Base-by-base conservation (phyloP, 23 tunicate genomes). In the Halocynthia roretzi region DNA sequence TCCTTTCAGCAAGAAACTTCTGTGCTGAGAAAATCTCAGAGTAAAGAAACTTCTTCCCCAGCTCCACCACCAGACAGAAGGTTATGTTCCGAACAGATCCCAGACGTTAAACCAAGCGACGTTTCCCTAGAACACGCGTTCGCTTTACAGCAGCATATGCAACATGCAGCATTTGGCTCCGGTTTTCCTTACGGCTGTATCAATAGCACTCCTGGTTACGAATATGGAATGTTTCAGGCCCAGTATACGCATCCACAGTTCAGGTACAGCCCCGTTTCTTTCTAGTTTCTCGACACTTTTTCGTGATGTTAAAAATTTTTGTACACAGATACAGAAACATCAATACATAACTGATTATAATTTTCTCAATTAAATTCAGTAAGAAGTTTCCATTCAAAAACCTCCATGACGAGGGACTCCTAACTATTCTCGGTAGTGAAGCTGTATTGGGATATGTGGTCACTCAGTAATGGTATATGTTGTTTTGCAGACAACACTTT, bases 1-100 rank as follows among this genome's bases (percentile, higher is more conserved):
- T 31, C 44, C 44, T 31, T 31, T 31, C 44, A 31, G 44, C 44
- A 31, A 31, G 44, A 31, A 31, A 31, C 44, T 31, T 31, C 44
- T 31, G 44, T 31, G 44, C 4, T 21, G 20, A 54, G 62, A 17
- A 54, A 21, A 54, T 54, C 76, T 74, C 56, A 22, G 10, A 54
- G 64, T 74, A 74, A 74, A 54, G 78, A 74, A 56, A 12, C 78
- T 8, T 9, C 40, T 48, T 53, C 78, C 31, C 78, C 55, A 8
- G 60, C 78, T 8, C 62, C 64, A 22, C 50, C 62, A 12, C 17
- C 5, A 14, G 62, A 54, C 62, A 54, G 78, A 12, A 53, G 78
- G 63, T 56, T 56, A 48, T 54, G 78, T 74, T 22, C 56, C 20
- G 78, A 74, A 14, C 40, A 22, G 40, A 12, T 11, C 11, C 12